Evolutionary conservation across 2,113 vertebrate species (phyloP), one percentile per base, ranked within the genome.

Genomic region (Brachionichthys hirsutus): DNA sequence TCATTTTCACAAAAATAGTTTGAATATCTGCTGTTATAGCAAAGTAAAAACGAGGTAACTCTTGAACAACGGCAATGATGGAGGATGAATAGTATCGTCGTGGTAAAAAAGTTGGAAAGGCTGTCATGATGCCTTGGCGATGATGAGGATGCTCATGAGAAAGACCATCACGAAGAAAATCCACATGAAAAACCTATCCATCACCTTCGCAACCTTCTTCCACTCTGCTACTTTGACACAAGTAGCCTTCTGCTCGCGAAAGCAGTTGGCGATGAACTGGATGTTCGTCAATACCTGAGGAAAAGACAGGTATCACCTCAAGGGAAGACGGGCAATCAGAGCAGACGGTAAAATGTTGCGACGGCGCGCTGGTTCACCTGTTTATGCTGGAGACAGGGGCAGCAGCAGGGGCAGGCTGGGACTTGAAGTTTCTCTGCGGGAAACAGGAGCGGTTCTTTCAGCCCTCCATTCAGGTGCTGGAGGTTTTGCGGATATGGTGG

Each of bases 101-200:
- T 18, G 44, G 34, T 48, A 18, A 67, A 58, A 63, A 44, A 41
- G 51, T 13, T 9, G 11, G 45, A 3, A 54, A 51, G 36, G 67
- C 48, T 53, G 65, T 90, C 87, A 97, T 19, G 90, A 89, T 2
- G 95, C 96, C 87, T 95, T 96, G 61, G 94, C 94, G 59, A 96
- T 93, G 72, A 99, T 92, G 62, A 98, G 85, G 74, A 97, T 81
- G 0, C 95, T 99, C 95, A 99, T 99, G 54, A 98, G 94, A 74
- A 98, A 95, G 47, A 99, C 96, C 97, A 99, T 99, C 8, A 94
- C 55, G 61, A 98, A 99, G 77, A 99, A 99, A 73, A 98, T 88
- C 97, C 97, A 99, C 97, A 98, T 99, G 83, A 99, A 99, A 88
- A 99, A 99, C 1, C 96, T 88, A 76, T 98, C 97, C 92, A 99